Evolutionary conservation across 2,797 vertebrate genomes (phyloP).

Genomic region (Hydrocynus forskahlii): DNA sequence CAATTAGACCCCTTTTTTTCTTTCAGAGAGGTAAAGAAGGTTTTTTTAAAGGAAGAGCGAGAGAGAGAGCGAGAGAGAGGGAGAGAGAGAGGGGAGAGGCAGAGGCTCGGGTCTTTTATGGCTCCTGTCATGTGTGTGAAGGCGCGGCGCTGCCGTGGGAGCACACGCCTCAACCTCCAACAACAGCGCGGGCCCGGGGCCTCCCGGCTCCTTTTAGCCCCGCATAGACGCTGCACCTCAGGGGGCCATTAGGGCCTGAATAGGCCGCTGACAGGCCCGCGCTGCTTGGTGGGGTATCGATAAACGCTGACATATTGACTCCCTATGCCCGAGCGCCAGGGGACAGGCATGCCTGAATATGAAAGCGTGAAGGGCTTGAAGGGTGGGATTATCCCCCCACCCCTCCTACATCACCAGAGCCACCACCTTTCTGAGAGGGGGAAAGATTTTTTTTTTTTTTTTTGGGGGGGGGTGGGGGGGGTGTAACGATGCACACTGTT

Average conservation of each 20-base stretch:
- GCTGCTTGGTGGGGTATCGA: slow-evolving; percentile 87
- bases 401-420: slow-evolving; percentile 4
- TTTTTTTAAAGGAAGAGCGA: slow-evolving; percentile 4
- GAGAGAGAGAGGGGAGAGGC: slow-evolving; percentile 41
- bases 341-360: slow-evolving; percentile 81
- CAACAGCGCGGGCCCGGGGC: slow-evolving; percentile 82
- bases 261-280: slow-evolving; percentile 87
- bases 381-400: slow-evolving; percentile 57
- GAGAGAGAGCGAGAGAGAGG: too few relatives aligned
- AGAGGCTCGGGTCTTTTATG: slow-evolving; percentile 85
- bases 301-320: slow-evolving; percentile 91
- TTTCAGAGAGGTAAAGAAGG: slow-evolving; percentile 69
- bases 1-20: slow-evolving; percentile 81
- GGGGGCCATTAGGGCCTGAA: slow-evolving; percentile 90
- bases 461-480: background rate
- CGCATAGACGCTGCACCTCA: slow-evolving; percentile 86
- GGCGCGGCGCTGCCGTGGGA: slow-evolving; percentile 77
- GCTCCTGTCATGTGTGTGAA: slow-evolving; percentile 87
- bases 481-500: background rate
- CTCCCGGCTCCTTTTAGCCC: slow-evolving; percentile 82
- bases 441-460: background rate
- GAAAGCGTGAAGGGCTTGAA: slow-evolving; percentile 81
- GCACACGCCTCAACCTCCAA: slow-evolving; percentile 85
- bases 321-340: slow-evolving; percentile 80
- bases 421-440: background rate